Conservation (phyloP, 2,888 invertebrate genomes). For the Nasonia oneida region DNA sequence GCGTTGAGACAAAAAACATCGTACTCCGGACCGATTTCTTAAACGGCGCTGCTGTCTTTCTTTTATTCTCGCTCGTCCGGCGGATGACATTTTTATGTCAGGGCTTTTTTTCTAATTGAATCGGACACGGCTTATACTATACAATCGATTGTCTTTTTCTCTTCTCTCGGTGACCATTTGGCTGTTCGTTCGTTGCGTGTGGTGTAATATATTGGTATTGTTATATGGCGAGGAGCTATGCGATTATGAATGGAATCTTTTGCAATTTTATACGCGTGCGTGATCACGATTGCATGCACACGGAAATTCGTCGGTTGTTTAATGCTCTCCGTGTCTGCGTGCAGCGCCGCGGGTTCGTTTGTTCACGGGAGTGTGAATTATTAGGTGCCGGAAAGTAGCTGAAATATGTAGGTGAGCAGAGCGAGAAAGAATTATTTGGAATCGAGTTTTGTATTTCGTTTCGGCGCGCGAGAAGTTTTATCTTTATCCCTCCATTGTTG, state of each 20-base stretch:
- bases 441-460: not conserved
- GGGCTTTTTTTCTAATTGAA: constrained; percentile 57
- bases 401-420: constrained; percentile 12
- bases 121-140: not conserved
- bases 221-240: not conserved
- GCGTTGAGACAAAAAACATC: not conserved
- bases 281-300: constrained; percentile 20
- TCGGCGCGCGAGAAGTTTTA: not conserved
- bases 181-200: not conserved
- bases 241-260: constrained; percentile 47
- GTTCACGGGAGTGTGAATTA: constrained; percentile 38
- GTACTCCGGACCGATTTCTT: constrained; percentile 32
- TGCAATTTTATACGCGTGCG: constrained; percentile 34
- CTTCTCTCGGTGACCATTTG: not conserved
- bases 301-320: constrained; percentile 45
- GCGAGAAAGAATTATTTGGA: not conserved
- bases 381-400: constrained; percentile 23
- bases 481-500: not conserved
- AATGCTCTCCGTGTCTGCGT: constrained; percentile 26
- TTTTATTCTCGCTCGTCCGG: constrained; percentile 20
- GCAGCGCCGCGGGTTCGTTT: constrained; percentile 14
- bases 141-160: not conserved
- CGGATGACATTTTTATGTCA: constrained; percentile 57
- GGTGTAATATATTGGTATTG: not conserved
- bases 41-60: constrained; percentile 37